Conservation (phyloP, 1,140 invertebrate species). For the Drosophila mayri region DNA sequence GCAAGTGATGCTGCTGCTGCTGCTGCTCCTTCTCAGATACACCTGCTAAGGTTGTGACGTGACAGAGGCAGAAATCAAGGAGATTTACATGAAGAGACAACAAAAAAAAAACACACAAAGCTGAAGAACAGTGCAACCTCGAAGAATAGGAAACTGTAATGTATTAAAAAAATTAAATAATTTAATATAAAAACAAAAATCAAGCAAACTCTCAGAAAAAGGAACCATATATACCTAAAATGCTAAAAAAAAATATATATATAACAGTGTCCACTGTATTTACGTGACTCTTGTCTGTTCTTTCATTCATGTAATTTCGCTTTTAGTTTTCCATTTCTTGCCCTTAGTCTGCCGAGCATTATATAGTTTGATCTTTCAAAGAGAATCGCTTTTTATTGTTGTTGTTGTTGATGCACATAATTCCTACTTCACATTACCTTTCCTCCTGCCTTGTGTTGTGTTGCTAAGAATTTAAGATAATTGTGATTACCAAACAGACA, state of each 20-base stretch:
- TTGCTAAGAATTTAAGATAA: conserved; percentile 73
- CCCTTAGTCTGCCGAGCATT: background rate
- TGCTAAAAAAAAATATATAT: background rate
- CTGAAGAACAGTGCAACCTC: background rate
- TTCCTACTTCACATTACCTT: conserved; percentile 11
- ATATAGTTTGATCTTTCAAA: conserved; percentile 25
- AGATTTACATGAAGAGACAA: conserved; percentile 11
- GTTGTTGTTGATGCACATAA: conserved; percentile 3
- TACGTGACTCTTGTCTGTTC: conserved; percentile 3
- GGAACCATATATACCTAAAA: too few relatives aligned
- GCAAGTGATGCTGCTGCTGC: conserved; percentile 19
- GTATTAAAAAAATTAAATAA: too few relatives aligned
- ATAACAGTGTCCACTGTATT: background rate
- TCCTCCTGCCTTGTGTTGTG: conserved; percentile 1
- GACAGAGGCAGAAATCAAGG: conserved; percentile 28
- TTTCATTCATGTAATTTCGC: conserved; percentile 74
- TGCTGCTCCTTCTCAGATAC: conserved; percentile 7
- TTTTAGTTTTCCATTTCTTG: conserved; percentile 50
- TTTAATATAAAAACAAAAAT: too few relatives aligned
- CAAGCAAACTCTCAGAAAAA: too few relatives aligned
- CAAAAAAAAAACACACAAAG: too few relatives aligned
- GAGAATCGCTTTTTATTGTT: conserved; percentile 13
- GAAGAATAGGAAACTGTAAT: background rate
- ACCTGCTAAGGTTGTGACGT: conserved; percentile 21
- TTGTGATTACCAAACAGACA: conserved; percentile 74